Conservation (phyloP, 2,797 vertebrate genomes). For the Myotis planiceps region DNA sequence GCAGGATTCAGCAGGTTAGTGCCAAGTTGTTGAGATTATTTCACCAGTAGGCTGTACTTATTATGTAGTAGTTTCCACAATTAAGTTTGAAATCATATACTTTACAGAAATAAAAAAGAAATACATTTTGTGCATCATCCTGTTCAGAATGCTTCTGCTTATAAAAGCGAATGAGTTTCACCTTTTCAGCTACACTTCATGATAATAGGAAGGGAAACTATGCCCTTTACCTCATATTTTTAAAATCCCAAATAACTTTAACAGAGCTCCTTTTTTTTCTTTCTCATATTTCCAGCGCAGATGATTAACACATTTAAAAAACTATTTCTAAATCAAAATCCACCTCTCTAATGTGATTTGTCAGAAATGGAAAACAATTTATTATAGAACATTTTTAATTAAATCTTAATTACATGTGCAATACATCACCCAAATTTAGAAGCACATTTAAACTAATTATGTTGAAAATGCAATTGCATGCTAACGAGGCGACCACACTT, state of each 20-base stretch:
- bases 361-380: constrained; percentile 84
- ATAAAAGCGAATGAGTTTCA: neutral
- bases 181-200: constrained; percentile 13
- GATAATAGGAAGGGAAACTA: neutral
- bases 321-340: constrained; percentile 82
- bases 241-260: constrained; percentile 62
- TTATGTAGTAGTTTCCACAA: neutral
- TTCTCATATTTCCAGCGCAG: constrained; percentile 64
- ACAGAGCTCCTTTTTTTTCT: constrained; percentile 29
- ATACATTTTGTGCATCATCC: neutral
- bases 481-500: constrained; percentile 74
- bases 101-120: constrained; percentile 46
- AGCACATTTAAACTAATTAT: constrained; percentile 77
- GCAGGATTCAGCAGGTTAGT: constrained; percentile 97
- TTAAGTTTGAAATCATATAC: constrained; percentile 50
- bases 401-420: constrained; percentile 84
- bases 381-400: constrained; percentile 84
- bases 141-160: constrained; percentile 26
- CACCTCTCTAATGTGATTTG: constrained; percentile 81
- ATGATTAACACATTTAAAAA: constrained; percentile 81
- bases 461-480: constrained; percentile 72
- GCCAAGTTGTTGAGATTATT: constrained; percentile 36
- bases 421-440: constrained; percentile 79
- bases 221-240: constrained; percentile 46
- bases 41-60: constrained; percentile 50